These are phyloP conservation scores for Stenoptilia bipunctidactyla DNA, from an alignment of 2,888 invertebrate species.

Conservation along the genomic window DNA sequence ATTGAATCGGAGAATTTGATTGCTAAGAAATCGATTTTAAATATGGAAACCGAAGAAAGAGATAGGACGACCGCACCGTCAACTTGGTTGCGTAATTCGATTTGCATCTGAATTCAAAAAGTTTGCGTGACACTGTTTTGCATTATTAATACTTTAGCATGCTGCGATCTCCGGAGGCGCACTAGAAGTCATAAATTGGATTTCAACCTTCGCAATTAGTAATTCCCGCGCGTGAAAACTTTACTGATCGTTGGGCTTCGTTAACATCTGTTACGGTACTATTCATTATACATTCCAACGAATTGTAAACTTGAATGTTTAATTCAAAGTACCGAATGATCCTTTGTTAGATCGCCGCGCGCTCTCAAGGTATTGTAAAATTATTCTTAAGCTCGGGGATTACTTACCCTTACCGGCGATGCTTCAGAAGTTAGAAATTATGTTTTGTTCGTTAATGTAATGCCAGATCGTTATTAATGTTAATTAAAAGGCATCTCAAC, in stretches of 20 bases:
- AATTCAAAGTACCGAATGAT: slow-evolving; percentile 64
- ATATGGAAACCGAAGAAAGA: background rate
- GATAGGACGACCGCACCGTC: slow-evolving; percentile 31
- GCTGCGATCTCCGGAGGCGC: slow-evolving; percentile 61
- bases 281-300: slow-evolving; percentile 72
- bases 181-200: slow-evolving; percentile 70
- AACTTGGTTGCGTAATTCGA: slow-evolving; percentile 67
- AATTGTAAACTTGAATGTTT: slow-evolving; percentile 70
- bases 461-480: background rate
- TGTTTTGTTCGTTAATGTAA: background rate
- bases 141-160: slow-evolving; percentile 67
- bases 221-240: slow-evolving; percentile 72
- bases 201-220: slow-evolving; percentile 71
- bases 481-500: background rate
- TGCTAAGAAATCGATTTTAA: too few relatives aligned
- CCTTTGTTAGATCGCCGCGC: slow-evolving; percentile 60
- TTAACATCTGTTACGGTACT: slow-evolving; percentile 72
- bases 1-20: too few relatives aligned
- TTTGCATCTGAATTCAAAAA: slow-evolving; percentile 70
- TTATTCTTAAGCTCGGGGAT: background rate
- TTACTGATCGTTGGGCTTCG: slow-evolving; percentile 71
- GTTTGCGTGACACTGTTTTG: slow-evolving; percentile 71
- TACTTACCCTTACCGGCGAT: background rate
- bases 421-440: background rate
- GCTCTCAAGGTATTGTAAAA: slow-evolving; percentile 47